Conservation (phyloP, 2,797 vertebrate species). For the Pipistrellus kuhlii region DNA sequence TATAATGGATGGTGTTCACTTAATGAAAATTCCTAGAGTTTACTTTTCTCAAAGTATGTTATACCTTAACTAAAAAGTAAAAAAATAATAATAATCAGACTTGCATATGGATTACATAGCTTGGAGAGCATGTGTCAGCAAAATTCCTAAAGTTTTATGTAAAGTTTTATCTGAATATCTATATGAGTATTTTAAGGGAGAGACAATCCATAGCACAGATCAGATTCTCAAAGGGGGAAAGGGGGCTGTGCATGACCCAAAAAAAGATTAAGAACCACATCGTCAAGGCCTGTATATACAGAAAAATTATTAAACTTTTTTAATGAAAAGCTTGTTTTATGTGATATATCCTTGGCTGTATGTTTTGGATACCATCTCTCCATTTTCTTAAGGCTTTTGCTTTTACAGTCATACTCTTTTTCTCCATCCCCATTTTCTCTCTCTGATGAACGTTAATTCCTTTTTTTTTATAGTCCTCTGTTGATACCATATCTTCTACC, state of each 20-base stretch:
- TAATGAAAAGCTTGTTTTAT: background rate
- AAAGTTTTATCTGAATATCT: slow-evolving; percentile 14
- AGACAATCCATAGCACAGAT: slow-evolving; percentile 24
- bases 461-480: background rate
- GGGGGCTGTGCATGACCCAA: background rate
- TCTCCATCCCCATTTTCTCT: background rate
- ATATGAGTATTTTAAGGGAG: slow-evolving; percentile 1
- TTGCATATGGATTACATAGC: background rate
- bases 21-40: slow-evolving; percentile 6
- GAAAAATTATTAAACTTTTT: background rate
- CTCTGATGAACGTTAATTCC: background rate
- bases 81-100: background rate
- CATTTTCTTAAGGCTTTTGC: slow-evolving; percentile 32
- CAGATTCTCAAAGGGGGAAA: background rate
- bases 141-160: background rate
- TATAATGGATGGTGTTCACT: background rate
- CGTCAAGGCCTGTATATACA: background rate
- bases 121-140: background rate
- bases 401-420: background rate
- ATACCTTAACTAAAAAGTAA: slow-evolving; percentile 24
- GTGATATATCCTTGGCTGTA: background rate
- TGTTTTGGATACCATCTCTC: background rate
- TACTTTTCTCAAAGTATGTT: background rate
- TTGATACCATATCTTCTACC: background rate
- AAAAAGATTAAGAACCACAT: slow-evolving; percentile 35